Evolutionary conservation across 2,113 vertebrate genomes (phyloP).

Genomic region (Fukomys damarensis): DNA sequence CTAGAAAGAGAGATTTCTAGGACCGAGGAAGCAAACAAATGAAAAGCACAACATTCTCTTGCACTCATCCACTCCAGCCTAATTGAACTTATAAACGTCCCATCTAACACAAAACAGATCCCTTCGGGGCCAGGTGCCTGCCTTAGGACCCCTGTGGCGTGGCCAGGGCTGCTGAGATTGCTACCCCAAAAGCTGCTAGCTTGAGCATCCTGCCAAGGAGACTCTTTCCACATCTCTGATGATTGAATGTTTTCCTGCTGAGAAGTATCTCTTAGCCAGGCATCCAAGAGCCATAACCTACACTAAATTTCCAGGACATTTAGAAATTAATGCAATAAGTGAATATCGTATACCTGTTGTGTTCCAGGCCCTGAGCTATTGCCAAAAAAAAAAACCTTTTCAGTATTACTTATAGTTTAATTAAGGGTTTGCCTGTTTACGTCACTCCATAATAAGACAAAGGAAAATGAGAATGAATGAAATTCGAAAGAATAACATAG

Average conservation of each 20-base stretch:
- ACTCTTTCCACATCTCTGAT: not conserved
- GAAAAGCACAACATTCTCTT: not conserved
- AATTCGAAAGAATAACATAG: not conserved
- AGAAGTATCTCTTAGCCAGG: not conserved
- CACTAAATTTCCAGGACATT: not conserved
- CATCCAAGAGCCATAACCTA: not conserved
- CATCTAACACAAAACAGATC: not conserved
- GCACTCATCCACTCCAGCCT: not conserved
- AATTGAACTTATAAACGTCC: not conserved
- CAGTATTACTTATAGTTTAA: not conserved
- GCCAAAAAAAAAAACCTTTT: not conserved
- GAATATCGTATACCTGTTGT: not conserved
- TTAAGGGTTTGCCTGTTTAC: not conserved
- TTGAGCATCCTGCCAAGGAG: not conserved
- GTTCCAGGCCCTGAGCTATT: not conserved
- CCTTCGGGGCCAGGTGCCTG: not conserved
- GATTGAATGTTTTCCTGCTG: not conserved
- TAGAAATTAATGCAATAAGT: conserved; percentile 14
- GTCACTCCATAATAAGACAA: not conserved
- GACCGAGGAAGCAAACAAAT: not conserved
- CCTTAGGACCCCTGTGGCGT: not conserved
- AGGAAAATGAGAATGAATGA: not conserved
- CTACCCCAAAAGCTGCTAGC: not conserved
- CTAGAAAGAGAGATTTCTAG: not conserved
- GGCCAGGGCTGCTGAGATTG: not conserved